phyloP scores from a whole-genome alignment of 2,113 vertebrate genomes.

The Tragelaphus strepsiceros region DNA sequence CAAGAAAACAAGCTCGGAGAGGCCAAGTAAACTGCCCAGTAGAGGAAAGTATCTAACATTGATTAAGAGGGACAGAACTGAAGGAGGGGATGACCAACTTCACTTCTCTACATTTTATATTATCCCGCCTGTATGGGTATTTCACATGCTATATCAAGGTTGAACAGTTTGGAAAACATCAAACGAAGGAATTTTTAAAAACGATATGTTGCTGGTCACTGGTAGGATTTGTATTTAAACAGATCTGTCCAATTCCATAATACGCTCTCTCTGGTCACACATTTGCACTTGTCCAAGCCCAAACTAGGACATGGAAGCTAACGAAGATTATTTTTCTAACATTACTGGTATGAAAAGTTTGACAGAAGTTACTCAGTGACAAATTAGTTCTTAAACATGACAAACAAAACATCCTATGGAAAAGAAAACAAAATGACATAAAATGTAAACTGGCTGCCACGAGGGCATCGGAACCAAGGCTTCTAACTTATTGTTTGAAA shows the following conservation, averaged over 20 bases:
- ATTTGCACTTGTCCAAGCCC: not conserved
- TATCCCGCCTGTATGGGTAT: not conserved
- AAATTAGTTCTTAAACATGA: not conserved
- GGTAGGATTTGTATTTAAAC: not conserved
- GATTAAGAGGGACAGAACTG: not conserved
- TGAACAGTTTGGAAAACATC: not conserved
- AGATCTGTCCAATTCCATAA: not conserved
- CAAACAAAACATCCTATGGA: not conserved
- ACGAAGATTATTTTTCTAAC: not conserved
- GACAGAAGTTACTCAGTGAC: not conserved
- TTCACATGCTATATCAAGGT: not conserved
- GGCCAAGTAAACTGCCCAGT: not conserved
- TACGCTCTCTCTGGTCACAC: not conserved
- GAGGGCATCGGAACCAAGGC: not conserved
- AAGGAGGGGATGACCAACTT: not conserved
- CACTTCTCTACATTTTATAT: not conserved
- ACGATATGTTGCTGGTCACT: not conserved
- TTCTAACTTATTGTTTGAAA: too few species aligned
- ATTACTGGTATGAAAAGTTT: not conserved
- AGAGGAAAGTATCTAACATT: not conserved
- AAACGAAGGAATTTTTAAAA: not conserved
- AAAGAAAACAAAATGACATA: not conserved
- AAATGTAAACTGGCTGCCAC: not conserved
- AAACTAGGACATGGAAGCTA: not conserved
- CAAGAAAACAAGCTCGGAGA: not conserved